phyloP scores from a whole-genome alignment of 1,140 invertebrate species.

The Capitella teleta region DNA sequence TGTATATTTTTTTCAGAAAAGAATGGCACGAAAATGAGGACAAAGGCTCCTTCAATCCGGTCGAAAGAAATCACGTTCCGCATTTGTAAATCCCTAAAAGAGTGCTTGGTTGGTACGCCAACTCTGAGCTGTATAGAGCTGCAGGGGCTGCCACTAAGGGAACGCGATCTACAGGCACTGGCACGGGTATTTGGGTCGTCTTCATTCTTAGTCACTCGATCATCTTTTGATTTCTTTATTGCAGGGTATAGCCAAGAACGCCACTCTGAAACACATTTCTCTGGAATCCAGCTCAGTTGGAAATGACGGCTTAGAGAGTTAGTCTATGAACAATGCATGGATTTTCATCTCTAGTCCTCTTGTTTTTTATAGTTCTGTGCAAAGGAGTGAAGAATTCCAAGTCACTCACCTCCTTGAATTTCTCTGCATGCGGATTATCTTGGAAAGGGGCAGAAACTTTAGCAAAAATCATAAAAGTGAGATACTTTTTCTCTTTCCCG shows the following conservation, averaged over 20 bases:
- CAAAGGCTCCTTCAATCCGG: constrained; percentile 33
- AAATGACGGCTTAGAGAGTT: constrained; percentile 35
- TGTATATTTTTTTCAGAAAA: background rate
- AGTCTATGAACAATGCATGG: too few species aligned
- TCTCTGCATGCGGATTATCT: constrained; percentile 33
- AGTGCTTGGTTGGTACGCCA: constrained; percentile 30
- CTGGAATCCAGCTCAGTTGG: constrained; percentile 34
- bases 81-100: constrained; percentile 33
- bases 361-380: constrained; percentile 11
- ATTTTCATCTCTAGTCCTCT: too few species aligned
- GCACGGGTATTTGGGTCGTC: too few species aligned
- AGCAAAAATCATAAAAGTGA: constrained; percentile 39
- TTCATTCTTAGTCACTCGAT: too few species aligned
- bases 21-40: constrained; percentile 6
- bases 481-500: too few species aligned
- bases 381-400: constrained; percentile 35
- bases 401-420: constrained; percentile 34
- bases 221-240: constrained; percentile 8
- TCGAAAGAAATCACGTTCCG: constrained; percentile 39
- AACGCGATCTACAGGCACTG: constrained; percentile 28
- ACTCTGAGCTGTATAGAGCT: constrained; percentile 30
- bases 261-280: constrained; percentile 29
- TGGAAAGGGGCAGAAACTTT: constrained; percentile 28
- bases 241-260: constrained; percentile 35
- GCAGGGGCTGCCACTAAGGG: constrained; percentile 32